Percentiles rank a stretch among this genome's conserved stretches.
Evolutionary conservation across 2,113 vertebrate species (phyloP).

Genomic region (Tringa solitaria): DNA sequence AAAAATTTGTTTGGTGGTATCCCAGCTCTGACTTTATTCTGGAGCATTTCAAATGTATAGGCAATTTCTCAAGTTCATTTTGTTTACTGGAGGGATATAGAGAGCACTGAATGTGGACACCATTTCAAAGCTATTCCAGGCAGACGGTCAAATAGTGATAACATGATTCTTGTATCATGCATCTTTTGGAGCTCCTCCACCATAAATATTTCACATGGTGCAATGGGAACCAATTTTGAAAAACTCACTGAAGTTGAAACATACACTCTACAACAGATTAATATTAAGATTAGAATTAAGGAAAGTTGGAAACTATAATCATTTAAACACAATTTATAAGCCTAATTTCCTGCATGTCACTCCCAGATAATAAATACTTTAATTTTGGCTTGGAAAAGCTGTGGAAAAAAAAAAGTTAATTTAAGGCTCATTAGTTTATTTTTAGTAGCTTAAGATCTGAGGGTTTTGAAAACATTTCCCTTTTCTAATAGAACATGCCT

Average conservation of each 20-base stretch:
- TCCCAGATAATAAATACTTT: constrained; percentile 82
- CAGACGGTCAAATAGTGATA: neutral
- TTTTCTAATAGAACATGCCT: constrained; percentile 80
- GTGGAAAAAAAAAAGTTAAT: constrained; percentile 68
- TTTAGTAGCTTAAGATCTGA: constrained; percentile 81
- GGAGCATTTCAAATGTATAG: neutral
- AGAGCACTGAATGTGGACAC: neutral
- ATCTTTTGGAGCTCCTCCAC: neutral
- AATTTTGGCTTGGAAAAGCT: constrained; percentile 72
- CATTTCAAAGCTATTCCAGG: neutral
- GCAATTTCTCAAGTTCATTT: neutral
- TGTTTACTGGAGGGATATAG: neutral
- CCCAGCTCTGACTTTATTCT: neutral
- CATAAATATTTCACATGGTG: constrained; percentile 16
- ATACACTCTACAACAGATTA: constrained; percentile 60
- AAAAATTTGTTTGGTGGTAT: neutral
- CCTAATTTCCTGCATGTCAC: constrained; percentile 78
- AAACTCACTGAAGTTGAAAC: constrained; percentile 42
- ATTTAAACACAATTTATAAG: constrained; percentile 76
- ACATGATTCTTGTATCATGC: neutral
- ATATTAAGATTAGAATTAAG: constrained; percentile 72
- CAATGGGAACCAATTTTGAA: constrained; percentile 28
- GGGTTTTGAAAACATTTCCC: constrained; percentile 79
- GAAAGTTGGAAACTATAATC: constrained; percentile 70
- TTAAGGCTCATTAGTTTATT: constrained; percentile 85